phyloP scores from a whole-genome alignment of 2,113 vertebrate species.

The Carlito syrichta region DNA sequence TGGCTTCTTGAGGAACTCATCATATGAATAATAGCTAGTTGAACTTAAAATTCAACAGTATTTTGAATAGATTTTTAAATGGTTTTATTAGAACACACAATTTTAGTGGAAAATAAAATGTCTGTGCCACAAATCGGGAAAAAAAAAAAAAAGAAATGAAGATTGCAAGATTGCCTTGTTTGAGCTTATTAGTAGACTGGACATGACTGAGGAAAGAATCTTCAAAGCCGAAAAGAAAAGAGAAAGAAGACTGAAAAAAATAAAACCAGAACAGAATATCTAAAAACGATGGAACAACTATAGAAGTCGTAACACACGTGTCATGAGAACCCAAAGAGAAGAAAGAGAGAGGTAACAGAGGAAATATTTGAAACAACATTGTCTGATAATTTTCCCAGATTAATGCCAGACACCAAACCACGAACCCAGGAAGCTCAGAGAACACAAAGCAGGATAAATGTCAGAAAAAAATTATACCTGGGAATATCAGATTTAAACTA shows the following conservation, averaged over 20 bases:
- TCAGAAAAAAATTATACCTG: not conserved
- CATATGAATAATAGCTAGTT: not conserved
- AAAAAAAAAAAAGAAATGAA: no score
- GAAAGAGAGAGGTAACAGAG: not conserved
- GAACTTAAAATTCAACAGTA: conserved; percentile 11
- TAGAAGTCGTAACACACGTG: not conserved
- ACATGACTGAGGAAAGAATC: not conserved
- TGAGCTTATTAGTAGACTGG: not conserved
- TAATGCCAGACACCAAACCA: not conserved
- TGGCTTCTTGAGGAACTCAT: not conserved
- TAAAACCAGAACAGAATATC: not conserved
- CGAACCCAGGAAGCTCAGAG: not conserved
- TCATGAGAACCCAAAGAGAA: not conserved
- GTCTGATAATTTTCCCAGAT: not conserved
- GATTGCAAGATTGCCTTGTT: not conserved
- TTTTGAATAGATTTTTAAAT: not conserved
- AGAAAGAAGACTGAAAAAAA: not conserved
- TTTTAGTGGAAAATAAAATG: conserved; percentile 24
- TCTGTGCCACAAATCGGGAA: not conserved
- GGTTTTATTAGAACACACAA: not conserved
- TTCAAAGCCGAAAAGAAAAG: not conserved
- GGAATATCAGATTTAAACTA: not conserved
- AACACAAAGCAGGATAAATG: not conserved
- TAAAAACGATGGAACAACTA: not conserved
- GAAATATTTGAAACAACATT: not conserved